Base-by-base conservation (phyloP, 2,797 vertebrate genomes). In the Decapterus maruadsi region DNA sequence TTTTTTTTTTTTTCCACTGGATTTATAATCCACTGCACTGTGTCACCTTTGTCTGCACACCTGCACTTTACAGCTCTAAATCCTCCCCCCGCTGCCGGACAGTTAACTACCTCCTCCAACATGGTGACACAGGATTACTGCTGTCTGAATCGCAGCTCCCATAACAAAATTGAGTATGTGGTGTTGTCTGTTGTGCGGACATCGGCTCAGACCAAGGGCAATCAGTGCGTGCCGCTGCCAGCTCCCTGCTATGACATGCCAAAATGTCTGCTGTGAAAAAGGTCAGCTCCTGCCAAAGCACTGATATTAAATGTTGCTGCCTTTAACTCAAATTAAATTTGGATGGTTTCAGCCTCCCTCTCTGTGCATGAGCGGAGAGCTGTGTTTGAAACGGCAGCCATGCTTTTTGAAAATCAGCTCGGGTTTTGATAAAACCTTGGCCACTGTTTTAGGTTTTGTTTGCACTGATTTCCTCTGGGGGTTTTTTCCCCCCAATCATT, bases 61-160 rank as follows among this genome's bases (percentile, higher is more conserved):
- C 75, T 80, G 71, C 63, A 46, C 77, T 68, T 74, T 72, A 80
- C 53, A 68, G 70, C 73, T 62, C 66, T 62, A 81, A 78, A 80
- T 77, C 82, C 72, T 11, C 20, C 22, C 22, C 26, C 40, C 19
- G 42, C 58, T 54, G 56, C 61, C 22, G 34, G 38, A 80, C 43
- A 22, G 78, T 53, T 69, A 75, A 77, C 62, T 36, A 45, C 57
- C 70, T 36, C 67, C 50, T 82, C 57, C 68, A 63, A 58, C 42
- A 50, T 2, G 68, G 53, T 65, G 67, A 1, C 61, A 46, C 50
- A 56, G 38, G 38, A 75, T 74, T 55, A 76, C 65, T 38, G 46
- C 9, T 0, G 36, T 64, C 46, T 48, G 42, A 45, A 70, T 59
- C 22, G 0, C 29, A 16, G 82, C 57, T 48, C 48, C 63, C 22